A percentile compares a stretch with the other conserved stretches of the same genome.
phyloP scores from a whole-genome alignment of 2,888 invertebrate genomes.

The Chironomus tentans region DNA sequence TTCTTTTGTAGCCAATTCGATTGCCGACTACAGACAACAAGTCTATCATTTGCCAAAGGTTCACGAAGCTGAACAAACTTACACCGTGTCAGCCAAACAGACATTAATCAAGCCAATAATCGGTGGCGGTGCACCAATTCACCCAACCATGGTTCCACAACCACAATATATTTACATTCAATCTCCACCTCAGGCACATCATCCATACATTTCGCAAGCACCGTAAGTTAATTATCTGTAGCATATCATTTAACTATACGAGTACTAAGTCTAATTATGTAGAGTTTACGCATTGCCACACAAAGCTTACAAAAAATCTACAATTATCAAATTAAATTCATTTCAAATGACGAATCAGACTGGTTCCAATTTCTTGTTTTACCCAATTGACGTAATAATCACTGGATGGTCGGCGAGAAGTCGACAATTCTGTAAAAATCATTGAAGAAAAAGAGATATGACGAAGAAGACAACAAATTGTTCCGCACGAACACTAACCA shows the following conservation, averaged over 20 bases:
- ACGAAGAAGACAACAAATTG: not conserved
- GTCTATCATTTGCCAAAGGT: constrained; percentile 25
- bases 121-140: constrained; percentile 11
- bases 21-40: constrained; percentile 1
- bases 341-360: no score
- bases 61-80: constrained; percentile 29
- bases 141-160: constrained; percentile 24
- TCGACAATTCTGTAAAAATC: no score
- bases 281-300: no score
- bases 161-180: constrained; percentile 30
- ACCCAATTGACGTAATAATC: not conserved
- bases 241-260: not conserved
- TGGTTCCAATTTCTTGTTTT: not conserved
- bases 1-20: not conserved
- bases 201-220: constrained; percentile 31
- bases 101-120: constrained; percentile 26
- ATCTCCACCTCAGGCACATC: constrained; percentile 28
- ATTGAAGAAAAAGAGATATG: not conserved
- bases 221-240: constrained; percentile 9
- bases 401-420: not conserved
- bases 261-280: no score
- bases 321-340: not conserved
- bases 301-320: not conserved
- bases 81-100: constrained; percentile 28
- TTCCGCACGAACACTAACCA: not conserved